Base-by-base conservation (phyloP, 2,113 vertebrate genomes). In the Capra hircus region DNA sequence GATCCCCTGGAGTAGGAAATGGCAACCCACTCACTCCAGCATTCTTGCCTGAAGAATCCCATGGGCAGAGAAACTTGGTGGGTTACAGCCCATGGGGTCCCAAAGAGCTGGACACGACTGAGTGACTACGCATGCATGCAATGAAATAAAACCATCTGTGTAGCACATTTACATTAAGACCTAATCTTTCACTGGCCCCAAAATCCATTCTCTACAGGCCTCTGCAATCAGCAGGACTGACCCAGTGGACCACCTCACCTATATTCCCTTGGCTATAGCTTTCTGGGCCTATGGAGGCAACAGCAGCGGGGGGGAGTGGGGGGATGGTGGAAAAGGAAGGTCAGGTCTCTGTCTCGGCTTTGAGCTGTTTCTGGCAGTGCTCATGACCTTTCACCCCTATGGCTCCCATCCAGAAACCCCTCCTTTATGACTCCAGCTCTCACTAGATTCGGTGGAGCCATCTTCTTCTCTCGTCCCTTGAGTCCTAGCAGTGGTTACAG, bases 271-370 rank as follows among this genome's bases (percentile, higher is more conserved):
- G 19, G 27, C 48, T 71, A 28, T 30, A 43, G 30, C 43, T 83
- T 52, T 21, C 9, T 7, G 25, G 13, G 19, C 33, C 71, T 86
- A 11, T 3, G 0, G 28, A 78, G 64, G 36, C 30, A 28, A 30
- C 19, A 33, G 40, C 9, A 33, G 40, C 5, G 14, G 23, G 6
- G 55, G 0, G 21, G 14, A 14, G 50, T 1, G 1, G 36, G 53
- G 55, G 64, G 19, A 14, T 13, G 7, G 4, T 48, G 17, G 80
- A 40, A 67, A 53, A 91, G 21, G 21, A 80, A 48, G 2, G 50
- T 15, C 5, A 74, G 12, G 12, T 30, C 64, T 92, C 62, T 52
- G 28, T 36, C 28, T 50, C 28, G 1, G 19, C 40, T 85, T 30
- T 78, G 62, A 84, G 25, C 3, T 91, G 9, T 45, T 94, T n/a